phyloP scores from a whole-genome alignment of 2,797 vertebrate genomes.

The Lepus townsendii region DNA sequence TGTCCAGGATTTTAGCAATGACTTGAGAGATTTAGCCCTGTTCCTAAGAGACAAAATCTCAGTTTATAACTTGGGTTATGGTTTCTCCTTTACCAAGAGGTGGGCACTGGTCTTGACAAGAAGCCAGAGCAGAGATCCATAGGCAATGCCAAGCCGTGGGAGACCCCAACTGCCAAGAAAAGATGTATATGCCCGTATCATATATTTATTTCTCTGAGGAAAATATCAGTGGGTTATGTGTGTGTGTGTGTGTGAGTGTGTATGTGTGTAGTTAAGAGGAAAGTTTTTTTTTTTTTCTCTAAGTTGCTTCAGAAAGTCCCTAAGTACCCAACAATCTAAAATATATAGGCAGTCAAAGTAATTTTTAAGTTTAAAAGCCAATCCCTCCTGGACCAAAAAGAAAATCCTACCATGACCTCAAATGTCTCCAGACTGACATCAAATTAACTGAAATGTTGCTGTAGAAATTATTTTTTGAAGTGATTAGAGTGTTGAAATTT shows the following conservation, averaged over 20 bases:
- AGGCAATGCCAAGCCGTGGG: background rate
- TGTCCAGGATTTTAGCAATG: background rate
- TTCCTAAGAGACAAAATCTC: background rate
- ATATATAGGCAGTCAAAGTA: background rate
- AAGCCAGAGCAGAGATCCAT: background rate
- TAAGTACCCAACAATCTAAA: background rate
- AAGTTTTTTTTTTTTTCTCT: background rate
- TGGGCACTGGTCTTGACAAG: background rate
- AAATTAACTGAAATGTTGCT: background rate
- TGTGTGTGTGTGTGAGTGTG: too few relatives aligned
- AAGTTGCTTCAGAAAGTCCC: background rate
- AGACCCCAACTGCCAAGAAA: background rate
- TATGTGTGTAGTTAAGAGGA: background rate
- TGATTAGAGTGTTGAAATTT: too few relatives aligned
- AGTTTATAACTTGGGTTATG: background rate
- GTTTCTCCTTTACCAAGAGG: background rate
- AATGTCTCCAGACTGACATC: background rate
- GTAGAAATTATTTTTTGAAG: too few relatives aligned
- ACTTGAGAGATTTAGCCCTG: background rate
- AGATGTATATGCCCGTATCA: background rate
- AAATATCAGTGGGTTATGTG: background rate
- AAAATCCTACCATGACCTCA: constrained; percentile 7
- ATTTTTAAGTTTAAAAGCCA: background rate
- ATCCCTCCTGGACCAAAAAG: background rate
- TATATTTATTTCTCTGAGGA: background rate